Evolutionary conservation across 2,797 vertebrate species (phyloP).

Genomic region (Tragopan temminckii): DNA sequence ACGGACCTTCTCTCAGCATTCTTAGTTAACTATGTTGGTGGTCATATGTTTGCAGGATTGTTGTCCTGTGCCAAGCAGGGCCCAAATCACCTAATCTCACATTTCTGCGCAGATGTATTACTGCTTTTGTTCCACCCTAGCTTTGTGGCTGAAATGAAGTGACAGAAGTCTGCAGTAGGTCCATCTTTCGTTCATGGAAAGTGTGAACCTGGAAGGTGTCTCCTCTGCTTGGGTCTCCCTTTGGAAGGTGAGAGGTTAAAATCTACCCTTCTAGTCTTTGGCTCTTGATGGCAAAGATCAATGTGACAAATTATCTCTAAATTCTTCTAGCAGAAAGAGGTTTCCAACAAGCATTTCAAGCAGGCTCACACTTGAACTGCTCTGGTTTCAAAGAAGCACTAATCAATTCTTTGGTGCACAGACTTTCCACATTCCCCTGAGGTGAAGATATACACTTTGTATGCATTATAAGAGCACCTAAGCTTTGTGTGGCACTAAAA

Average conservation of each 20-base stretch:
- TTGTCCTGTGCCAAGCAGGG: neutral
- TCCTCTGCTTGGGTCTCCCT: neutral
- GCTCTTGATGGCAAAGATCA: neutral
- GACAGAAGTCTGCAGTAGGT: neutral
- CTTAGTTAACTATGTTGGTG: neutral
- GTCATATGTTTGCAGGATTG: neutral
- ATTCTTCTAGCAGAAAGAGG: constrained; percentile 14
- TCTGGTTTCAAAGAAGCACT: constrained; percentile 47
- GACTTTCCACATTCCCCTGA: neutral
- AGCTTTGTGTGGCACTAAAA: neutral
- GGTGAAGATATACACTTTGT: neutral
- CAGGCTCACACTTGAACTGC: constrained; percentile 51
- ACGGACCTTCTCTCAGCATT: neutral
- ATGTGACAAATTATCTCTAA: constrained; percentile 29
- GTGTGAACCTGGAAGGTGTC: neutral
- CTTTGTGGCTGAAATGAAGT: constrained; percentile 3
- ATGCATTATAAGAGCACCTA: neutral
- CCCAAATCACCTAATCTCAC: neutral
- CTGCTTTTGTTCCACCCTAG: neutral
- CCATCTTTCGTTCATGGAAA: neutral
- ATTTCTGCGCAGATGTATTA: neutral
- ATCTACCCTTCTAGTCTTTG: neutral
- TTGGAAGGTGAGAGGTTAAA: constrained; percentile 50
- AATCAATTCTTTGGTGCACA: constrained; percentile 24
- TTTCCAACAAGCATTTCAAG: constrained; percentile 46